Evolutionary conservation across 2,113 vertebrate species (phyloP).

Genomic region (Prolemur simus): DNA sequence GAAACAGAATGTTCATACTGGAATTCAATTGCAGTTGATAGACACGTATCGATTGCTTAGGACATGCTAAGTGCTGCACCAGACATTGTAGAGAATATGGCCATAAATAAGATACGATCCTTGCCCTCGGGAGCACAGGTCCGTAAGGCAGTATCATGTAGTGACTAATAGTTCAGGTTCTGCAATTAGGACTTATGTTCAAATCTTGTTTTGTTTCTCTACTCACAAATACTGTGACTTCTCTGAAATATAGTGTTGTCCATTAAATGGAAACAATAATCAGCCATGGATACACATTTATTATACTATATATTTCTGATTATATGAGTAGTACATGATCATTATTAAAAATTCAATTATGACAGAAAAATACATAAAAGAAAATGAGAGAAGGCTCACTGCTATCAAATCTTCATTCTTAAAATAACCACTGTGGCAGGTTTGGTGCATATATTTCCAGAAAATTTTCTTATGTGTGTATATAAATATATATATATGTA

Average conservation of each 20-base stretch:
- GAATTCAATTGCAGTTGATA: constrained; percentile 60
- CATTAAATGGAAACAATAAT: neutral
- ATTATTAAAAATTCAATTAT: constrained; percentile 18
- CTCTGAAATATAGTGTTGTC: neutral
- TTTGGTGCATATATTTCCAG: neutral
- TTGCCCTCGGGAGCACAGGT: neutral
- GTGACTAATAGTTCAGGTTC: constrained; percentile 13
- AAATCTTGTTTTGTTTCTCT: constrained; percentile 46
- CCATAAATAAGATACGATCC: constrained; percentile 34
- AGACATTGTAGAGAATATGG: neutral
- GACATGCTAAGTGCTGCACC: neutral
- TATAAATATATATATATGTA: neutral
- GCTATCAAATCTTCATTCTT: neutral
- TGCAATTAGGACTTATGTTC: constrained; percentile 12
- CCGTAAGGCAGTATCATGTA: neutral
- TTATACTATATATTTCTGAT: neutral
- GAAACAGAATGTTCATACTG: constrained; percentile 60
- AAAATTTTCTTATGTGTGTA: neutral
- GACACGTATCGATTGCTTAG: constrained; percentile 42
- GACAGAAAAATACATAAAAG: neutral
- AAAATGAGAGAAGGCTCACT: neutral
- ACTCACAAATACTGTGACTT: neutral
- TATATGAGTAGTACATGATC: neutral
- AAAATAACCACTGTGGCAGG: neutral
- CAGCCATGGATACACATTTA: neutral